These are phyloP conservation scores for Acleris laterana DNA, from an alignment of 2,888 invertebrate species.

Conservation along the genomic window DNA sequence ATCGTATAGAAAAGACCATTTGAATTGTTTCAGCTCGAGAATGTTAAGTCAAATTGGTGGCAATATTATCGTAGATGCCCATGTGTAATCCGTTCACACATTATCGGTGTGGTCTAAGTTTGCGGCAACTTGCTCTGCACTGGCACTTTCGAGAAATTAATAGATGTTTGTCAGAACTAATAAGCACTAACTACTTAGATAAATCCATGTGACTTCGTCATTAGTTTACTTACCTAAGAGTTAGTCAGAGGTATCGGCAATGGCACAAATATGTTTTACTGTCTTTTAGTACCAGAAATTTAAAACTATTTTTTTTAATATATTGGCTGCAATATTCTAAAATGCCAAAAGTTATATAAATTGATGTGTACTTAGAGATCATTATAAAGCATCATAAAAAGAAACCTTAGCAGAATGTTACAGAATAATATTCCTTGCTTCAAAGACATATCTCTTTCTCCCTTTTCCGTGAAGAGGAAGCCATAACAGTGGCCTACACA, in stretches of 20 bases:
- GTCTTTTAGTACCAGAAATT: background rate
- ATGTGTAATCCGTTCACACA: constrained; percentile 16
- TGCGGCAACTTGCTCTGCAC: constrained; percentile 24
- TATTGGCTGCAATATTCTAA: no score
- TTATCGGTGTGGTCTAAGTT: constrained; percentile 20
- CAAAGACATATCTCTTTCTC: no score
- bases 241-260: background rate
- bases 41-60: background rate
- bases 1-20: no score
- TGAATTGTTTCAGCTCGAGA: no score
- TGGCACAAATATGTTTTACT: background rate
- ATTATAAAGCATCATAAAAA: no score
- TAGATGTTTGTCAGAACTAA: constrained; percentile 33
- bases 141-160: constrained; percentile 20
- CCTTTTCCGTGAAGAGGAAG: no score
- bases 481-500: no score
- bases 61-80: constrained; percentile 13
- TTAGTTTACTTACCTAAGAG: constrained; percentile 15
- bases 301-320: no score
- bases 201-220: constrained; percentile 27
- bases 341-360: no score
- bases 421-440: no score
- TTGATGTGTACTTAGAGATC: no score
- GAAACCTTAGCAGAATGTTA: no score
- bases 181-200: constrained; percentile 32